Evolutionary conservation across 1,140 invertebrate genomes (phyloP).

Genomic region (Asobara japonica): DNA sequence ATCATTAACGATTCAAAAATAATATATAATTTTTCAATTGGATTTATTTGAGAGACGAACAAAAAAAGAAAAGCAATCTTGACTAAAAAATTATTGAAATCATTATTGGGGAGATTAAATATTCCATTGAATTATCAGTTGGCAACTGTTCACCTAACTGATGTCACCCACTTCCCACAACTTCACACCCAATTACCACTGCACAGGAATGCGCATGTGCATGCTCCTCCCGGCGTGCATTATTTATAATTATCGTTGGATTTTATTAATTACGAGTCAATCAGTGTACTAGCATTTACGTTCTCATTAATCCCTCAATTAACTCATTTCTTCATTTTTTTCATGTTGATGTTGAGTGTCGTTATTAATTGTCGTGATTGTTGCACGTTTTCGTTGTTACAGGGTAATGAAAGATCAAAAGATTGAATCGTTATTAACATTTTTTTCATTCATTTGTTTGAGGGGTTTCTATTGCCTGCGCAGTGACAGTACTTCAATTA

Average conservation of each 20-base stretch:
- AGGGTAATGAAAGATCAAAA: slow-evolving; percentile 23
- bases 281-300: slow-evolving; percentile 15
- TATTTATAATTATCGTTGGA: not conserved
- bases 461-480: too few species aligned
- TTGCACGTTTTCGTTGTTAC: slow-evolving; percentile 56
- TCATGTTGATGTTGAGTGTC: slow-evolving; percentile 1
- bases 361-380: slow-evolving; percentile 42
- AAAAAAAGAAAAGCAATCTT: slow-evolving; percentile 35
- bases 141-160: slow-evolving; percentile 48
- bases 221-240: not conserved
- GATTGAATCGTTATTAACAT: slow-evolving; percentile 1
- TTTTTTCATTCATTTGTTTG: too few species aligned
- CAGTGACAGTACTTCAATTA: too few species aligned
- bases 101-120: slow-evolving; percentile 33
- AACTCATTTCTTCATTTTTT: not conserved
- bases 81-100: slow-evolving; percentile 39
- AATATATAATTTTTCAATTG: not conserved
- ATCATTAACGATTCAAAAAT: not conserved
- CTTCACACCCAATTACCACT: slow-evolving; percentile 52
- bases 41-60: slow-evolving; percentile 14
- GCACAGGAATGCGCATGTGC: slow-evolving; percentile 62
- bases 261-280: not conserved
- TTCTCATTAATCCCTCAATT: not conserved
- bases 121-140: slow-evolving; percentile 51
- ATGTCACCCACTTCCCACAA: slow-evolving; percentile 32